These are phyloP conservation scores for Manis pentadactyla DNA, from an alignment of 2,797 vertebrate genomes.

Conservation along the genomic window DNA sequence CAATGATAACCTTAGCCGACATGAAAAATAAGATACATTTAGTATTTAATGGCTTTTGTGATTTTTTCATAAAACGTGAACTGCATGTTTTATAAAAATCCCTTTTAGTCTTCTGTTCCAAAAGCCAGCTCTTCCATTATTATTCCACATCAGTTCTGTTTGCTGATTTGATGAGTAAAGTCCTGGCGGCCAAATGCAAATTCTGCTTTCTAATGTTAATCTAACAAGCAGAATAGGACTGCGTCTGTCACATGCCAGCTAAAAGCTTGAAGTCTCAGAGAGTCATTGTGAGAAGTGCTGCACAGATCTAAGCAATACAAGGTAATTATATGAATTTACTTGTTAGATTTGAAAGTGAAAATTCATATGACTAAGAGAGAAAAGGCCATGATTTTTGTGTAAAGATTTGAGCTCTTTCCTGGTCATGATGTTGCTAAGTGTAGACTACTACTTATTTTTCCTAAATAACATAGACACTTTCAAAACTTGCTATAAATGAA, in stretches of 20 bases:
- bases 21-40: constrained; percentile 82
- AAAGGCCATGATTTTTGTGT: not conserved
- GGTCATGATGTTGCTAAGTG: constrained; percentile 50
- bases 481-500: constrained; percentile 2
- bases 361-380: constrained; percentile 31
- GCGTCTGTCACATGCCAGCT: constrained; percentile 61
- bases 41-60: constrained; percentile 81
- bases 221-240: constrained; percentile 65
- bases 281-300: constrained; percentile 34
- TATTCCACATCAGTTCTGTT: constrained; percentile 86
- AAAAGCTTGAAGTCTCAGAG: constrained; percentile 72
- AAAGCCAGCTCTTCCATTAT: constrained; percentile 82
- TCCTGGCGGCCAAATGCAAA: constrained; percentile 85
- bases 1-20: constrained; percentile 75
- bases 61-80: constrained; percentile 65
- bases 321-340: constrained; percentile 70
- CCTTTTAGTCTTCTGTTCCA: constrained; percentile 76
- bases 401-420: constrained; percentile 44
- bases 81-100: constrained; percentile 78
- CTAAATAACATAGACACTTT: not conserved
- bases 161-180: constrained; percentile 85
- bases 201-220: constrained; percentile 85
- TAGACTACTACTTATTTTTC: constrained; percentile 44
- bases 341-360: constrained; percentile 71
- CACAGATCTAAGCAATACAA: constrained; percentile 70